These are phyloP conservation scores for Megastigmus dorsalis DNA, from an alignment of 2,888 invertebrate species.

Conservation along the genomic window DNA sequence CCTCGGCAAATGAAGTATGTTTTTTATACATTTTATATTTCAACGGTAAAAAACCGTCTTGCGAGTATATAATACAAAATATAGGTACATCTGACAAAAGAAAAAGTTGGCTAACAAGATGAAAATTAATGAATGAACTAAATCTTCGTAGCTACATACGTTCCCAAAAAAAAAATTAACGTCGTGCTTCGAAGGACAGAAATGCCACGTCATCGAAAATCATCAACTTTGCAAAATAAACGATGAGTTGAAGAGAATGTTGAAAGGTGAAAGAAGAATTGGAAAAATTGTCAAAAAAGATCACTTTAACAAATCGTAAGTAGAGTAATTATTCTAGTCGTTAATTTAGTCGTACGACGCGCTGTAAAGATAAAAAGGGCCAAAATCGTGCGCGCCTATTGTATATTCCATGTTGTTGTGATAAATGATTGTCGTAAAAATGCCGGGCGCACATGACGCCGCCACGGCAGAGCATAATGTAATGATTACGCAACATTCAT, in stretches of 20 bases:
- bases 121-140: too few species aligned
- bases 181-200: not conserved
- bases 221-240: not conserved
- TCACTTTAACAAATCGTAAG: conserved; percentile 22
- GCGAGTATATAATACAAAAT: too few species aligned
- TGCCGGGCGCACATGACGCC: conserved; percentile 59
- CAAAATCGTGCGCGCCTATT: conserved; percentile 39
- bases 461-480: conserved; percentile 61
- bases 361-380: conserved; percentile 39
- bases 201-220: not conserved
- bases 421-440: conserved; percentile 67
- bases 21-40: too few species aligned
- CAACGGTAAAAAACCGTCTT: too few species aligned
- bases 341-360: conserved; percentile 27
- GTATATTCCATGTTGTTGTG: conserved; percentile 71
- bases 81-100: too few species aligned
- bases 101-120: too few species aligned
- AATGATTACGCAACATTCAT: conserved; percentile 64
- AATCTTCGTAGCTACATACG: too few species aligned
- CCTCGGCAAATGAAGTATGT: too few species aligned
- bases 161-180: too few species aligned
- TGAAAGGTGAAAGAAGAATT: not conserved
- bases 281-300: conserved; percentile 9
- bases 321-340: conserved; percentile 43
- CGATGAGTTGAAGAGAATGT: not conserved